Percentiles rank a stretch among this genome's conserved stretches.
These are phyloP conservation scores for Pectinophora gossypiella DNA, from an alignment of 1,140 invertebrate species.

Conservation along the genomic window DNA sequence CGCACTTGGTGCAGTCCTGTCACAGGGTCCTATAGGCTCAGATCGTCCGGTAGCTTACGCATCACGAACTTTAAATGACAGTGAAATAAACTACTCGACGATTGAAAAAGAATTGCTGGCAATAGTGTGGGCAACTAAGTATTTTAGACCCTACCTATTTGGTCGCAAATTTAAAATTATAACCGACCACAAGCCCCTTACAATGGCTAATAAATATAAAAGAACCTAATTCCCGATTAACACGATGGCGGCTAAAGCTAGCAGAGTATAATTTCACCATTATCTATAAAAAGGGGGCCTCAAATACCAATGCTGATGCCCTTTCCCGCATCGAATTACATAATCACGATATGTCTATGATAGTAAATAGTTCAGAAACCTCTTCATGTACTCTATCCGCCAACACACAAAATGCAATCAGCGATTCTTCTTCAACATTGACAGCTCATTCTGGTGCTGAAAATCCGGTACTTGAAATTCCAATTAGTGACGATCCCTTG, in stretches of 20 bases:
- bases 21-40: slow-evolving; percentile 17
- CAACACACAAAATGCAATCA: background rate
- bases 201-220: slow-evolving; percentile 44
- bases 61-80: slow-evolving; percentile 6
- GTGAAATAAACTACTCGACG: slow-evolving; percentile 23
- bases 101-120: slow-evolving; percentile 56
- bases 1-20: slow-evolving; percentile 23
- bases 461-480: slow-evolving; percentile 4
- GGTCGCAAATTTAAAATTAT: slow-evolving; percentile 37
- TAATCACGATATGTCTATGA: background rate
- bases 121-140: slow-evolving; percentile 52
- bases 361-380: background rate
- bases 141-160: slow-evolving; percentile 54
- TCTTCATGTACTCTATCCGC: background rate
- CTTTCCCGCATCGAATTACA: slow-evolving; percentile 13
- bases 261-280: slow-evolving; percentile 42
- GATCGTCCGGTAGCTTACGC: slow-evolving; percentile 13
- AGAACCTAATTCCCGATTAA: slow-evolving; percentile 45
- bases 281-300: slow-evolving; percentile 26
- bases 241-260: slow-evolving; percentile 18
- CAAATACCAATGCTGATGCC: slow-evolving; percentile 14
- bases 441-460: slow-evolving; percentile 2
- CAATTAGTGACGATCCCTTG: background rate
- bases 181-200: slow-evolving; percentile 55
- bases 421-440: background rate